Percentiles rank a stretch among this genome's conserved stretches.
Evolutionary conservation across 1,140 invertebrate genomes (phyloP).

Genomic region (Philotrypesis tridentata): DNA sequence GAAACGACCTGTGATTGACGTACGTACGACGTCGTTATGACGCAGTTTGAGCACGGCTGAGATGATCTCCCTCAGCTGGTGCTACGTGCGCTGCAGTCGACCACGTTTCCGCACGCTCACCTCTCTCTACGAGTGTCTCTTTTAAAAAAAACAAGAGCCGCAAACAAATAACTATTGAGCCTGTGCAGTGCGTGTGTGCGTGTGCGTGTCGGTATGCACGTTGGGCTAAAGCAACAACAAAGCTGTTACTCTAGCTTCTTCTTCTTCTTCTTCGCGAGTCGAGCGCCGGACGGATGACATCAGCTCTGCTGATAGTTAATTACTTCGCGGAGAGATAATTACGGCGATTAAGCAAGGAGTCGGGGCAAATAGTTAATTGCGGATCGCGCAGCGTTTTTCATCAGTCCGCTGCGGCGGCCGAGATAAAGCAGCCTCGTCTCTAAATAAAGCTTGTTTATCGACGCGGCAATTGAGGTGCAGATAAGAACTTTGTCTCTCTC

Average conservation of each 20-base stretch:
- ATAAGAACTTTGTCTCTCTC: not conserved
- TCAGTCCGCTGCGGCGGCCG: not conserved
- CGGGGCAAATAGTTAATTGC: conserved; percentile 66
- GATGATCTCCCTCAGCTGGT: not conserved
- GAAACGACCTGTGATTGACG: conserved; percentile 62
- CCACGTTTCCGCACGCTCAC: not conserved
- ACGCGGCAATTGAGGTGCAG: not conserved
- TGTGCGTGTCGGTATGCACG: not conserved
- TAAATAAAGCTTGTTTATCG: conserved; percentile 9
- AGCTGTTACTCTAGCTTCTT: not conserved
- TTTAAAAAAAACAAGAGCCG: not conserved
- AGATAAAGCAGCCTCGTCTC: not conserved
- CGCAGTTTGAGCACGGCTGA: conserved; percentile 42
- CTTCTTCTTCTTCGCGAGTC: not conserved
- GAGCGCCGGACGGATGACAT: conserved; percentile 57
- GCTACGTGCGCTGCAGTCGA: not conserved
- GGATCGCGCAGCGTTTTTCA: conserved; percentile 26
- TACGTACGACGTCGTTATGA: conserved; percentile 66
- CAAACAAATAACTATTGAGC: not conserved
- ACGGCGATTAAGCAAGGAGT: conserved; percentile 61
- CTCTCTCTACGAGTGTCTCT: not conserved
- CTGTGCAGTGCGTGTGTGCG: too few species aligned
- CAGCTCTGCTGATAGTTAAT: conserved; percentile 62
- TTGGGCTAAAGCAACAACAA: conserved; percentile 8
- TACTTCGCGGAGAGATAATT: conserved; percentile 62